Percentiles rank a stretch among this genome's conserved stretches.
phyloP scores from a whole-genome alignment of 2,888 invertebrate species.

The Rhagonycha lutea region DNA sequence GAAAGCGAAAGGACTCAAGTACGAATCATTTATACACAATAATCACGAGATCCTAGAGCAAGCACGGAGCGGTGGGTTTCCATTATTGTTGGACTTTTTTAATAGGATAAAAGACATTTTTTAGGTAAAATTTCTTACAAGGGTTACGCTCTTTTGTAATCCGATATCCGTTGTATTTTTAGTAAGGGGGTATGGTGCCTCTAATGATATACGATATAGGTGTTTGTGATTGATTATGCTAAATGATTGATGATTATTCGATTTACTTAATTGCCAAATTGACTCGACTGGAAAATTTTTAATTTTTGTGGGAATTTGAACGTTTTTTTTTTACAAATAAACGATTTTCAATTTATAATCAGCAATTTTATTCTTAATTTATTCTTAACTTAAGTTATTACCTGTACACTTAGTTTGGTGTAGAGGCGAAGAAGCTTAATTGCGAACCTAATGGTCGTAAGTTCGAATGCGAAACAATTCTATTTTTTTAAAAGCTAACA shows the following conservation, averaged over 20 bases:
- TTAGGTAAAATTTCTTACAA: conserved; percentile 30
- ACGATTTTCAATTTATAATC: not conserved
- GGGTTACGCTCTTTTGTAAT: conserved; percentile 31
- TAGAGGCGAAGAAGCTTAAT: too few species aligned
- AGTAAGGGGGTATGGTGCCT: conserved; percentile 18
- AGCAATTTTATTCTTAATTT: not conserved
- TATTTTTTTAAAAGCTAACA: too few species aligned
- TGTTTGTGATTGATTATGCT: conserved; percentile 33
- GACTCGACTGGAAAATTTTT: conserved; percentile 32
- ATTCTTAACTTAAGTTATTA: too few species aligned
- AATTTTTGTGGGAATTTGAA: conserved; percentile 30
- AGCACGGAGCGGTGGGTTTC: conserved; percentile 17
- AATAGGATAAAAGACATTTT: conserved; percentile 25
- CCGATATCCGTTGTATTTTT: conserved; percentile 26
- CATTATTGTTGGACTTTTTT: conserved; percentile 31
- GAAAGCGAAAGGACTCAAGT: not conserved
- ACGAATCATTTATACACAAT: not conserved
- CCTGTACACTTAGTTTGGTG: too few species aligned
- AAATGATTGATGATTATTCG: conserved; percentile 35
- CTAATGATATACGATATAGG: conserved; percentile 32
- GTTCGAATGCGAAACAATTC: too few species aligned
- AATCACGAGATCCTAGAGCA: not conserved
- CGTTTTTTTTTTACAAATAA: conserved; percentile 9
- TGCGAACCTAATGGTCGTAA: too few species aligned
- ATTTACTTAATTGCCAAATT: conserved; percentile 31